Evolutionary conservation across 1,140 invertebrate species (phyloP).

Genomic region (Pseudomyrmex flavicornis): DNA sequence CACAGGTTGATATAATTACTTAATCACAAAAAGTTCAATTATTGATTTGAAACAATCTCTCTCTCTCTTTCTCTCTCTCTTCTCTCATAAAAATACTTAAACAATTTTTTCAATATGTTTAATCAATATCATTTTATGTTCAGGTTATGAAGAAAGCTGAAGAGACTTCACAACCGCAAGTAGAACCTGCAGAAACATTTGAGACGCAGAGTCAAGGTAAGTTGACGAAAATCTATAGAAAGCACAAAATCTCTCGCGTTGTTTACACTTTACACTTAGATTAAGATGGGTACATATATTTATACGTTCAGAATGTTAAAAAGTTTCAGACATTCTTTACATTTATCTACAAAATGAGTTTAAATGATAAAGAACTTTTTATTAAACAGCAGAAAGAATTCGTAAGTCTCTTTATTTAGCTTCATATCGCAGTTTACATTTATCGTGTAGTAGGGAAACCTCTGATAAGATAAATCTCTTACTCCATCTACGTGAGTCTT

Average conservation of each 20-base stretch:
- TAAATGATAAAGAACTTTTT: not conserved
- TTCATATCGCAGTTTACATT: constrained; percentile 3
- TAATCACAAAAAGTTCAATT: not conserved
- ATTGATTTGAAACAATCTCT: constrained; percentile 3
- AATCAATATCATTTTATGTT: constrained; percentile 30
- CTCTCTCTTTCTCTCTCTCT: too few species aligned
- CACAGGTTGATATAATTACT: constrained; percentile 86
- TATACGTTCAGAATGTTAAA: not conserved
- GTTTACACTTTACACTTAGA: not conserved
- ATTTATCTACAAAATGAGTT: too few species aligned
- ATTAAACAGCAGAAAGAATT: not conserved
- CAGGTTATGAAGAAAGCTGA: constrained; percentile 83
- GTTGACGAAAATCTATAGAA: not conserved
- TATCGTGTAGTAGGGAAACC: not conserved
- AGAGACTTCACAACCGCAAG: constrained; percentile 69
- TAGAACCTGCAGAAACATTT: constrained; percentile 79
- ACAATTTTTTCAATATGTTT: not conserved
- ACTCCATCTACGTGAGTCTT: constrained; percentile 68
- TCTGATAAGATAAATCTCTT: constrained; percentile 79
- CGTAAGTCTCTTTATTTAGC: not conserved
- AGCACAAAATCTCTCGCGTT: not conserved
- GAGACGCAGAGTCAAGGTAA: constrained; percentile 83
- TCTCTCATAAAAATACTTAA: too few species aligned
- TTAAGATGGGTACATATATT: not conserved
- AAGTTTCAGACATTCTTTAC: too few species aligned